phyloP scores from a whole-genome alignment of 2,797 vertebrate genomes.

The Antrozous pallidus region DNA sequence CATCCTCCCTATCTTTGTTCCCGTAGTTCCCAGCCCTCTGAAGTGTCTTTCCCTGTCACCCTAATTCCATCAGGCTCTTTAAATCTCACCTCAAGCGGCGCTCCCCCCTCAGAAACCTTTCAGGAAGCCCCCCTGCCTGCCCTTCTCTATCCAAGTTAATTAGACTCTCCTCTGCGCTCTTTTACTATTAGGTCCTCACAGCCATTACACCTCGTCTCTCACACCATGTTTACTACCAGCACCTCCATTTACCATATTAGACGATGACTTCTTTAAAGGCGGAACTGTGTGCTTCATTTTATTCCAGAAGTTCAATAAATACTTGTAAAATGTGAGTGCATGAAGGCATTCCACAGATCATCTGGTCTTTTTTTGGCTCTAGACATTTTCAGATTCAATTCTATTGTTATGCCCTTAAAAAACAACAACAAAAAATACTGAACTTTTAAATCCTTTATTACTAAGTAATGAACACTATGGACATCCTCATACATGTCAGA shows the following conservation, averaged over 20 bases:
- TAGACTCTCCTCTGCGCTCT: not conserved
- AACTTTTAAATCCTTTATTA: not conserved
- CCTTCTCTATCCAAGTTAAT: not conserved
- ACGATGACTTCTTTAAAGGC: not conserved
- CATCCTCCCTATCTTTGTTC: not conserved
- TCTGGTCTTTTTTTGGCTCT: not conserved
- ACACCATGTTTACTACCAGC: not conserved
- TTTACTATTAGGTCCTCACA: not conserved
- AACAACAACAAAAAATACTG: not conserved
- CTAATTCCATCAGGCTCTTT: not conserved
- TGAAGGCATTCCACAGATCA: not conserved
- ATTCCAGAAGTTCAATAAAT: not conserved
- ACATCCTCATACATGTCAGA: not conserved
- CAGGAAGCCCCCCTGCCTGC: not conserved
- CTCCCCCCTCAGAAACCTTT: conserved; percentile 13
- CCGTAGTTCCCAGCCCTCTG: not conserved
- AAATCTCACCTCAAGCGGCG: not conserved
- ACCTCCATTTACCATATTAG: not conserved
- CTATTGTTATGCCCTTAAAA: conserved; percentile 12
- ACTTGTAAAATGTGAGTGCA: not conserved
- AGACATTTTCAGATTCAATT: conserved; percentile 20
- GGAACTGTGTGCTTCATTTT: not conserved
- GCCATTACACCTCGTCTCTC: not conserved
- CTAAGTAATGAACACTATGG: not conserved
- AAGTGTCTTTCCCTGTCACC: not conserved